Evolutionary conservation across 1,140 invertebrate species (phyloP), one percentile per base, ranked within the genome.

Genomic region (Oryctes rhinoceros): DNA sequence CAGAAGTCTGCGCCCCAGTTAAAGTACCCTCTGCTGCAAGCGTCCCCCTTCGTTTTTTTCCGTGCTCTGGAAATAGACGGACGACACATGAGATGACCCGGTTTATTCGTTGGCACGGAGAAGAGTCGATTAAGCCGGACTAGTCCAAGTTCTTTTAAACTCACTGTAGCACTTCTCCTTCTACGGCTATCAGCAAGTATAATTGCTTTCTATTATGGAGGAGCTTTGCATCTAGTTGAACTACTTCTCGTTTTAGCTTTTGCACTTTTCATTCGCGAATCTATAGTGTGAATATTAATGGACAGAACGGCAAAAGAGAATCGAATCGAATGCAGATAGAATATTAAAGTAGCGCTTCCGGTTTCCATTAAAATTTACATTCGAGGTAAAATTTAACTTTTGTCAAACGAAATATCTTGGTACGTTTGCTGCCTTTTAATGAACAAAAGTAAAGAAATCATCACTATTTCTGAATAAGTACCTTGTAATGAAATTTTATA

Each of bases 201-300:
- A 71, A 71, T 71, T 71, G 65, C 65, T 71, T 71, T 71, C 65
- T 37, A 71, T 37, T 71, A 71, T 71, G 35, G 18, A 37, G 65
- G 20, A 24, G 65, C 20, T 71, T 71, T 71, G 65, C 65, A 71
- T 71, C 20, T 71, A 71, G 65, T 71, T 71, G 65, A 71, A 71
- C 65, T 71, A 71, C 65, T 71, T 71, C 37, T 37, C 65, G 20
- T 35, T 24, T 10, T 71, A 10, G 5, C 65, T 71, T 0, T 24
- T 71, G 24, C 7, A 4, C 6, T 30, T 71, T 37, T 35, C 65
- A 35, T 18, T 59, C 6, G 20, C 35, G n/a, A 10, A 71, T 37
- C 65, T 7, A 71, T 71, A 37, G 20, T n/a, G 24, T 30, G n/a
- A 11, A 67, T 67, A 67, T 71, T 71, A 71, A 13, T 71, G 65